These are phyloP conservation scores for Cepaea hortensis DNA, from an alignment of 2,888 invertebrate species.

Conservation along the genomic window DNA sequence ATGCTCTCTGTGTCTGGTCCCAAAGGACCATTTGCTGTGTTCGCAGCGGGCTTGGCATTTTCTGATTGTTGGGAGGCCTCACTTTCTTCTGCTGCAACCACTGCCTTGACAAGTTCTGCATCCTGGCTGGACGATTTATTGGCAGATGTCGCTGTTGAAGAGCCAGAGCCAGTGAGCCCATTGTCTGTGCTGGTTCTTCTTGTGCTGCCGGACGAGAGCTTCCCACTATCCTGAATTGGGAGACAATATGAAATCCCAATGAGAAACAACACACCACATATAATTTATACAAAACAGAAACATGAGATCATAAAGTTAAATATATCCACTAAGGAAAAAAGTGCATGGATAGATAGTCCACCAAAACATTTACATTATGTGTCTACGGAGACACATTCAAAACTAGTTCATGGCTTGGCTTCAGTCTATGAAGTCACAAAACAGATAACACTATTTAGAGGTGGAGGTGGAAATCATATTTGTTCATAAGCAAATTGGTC, in stretches of 20 bases:
- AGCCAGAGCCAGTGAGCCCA: background rate
- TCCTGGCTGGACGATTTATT: constrained; percentile 60
- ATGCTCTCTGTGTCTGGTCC: constrained; percentile 47
- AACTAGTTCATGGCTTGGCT: too few relatives aligned
- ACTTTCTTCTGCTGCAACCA: constrained; percentile 48
- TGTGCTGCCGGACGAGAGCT: constrained; percentile 44
- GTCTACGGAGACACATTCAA: too few relatives aligned
- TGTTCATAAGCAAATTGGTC: too few relatives aligned
- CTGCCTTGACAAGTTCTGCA: constrained; percentile 47
- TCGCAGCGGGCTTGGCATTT: constrained; percentile 11
- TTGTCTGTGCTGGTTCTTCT: constrained; percentile 51
- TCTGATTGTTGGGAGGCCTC: constrained; percentile 54
- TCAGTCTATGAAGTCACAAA: too few relatives aligned
- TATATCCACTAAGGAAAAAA: too few relatives aligned
- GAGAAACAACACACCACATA: too few relatives aligned
- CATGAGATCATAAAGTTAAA: too few relatives aligned
- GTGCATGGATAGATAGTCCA: too few relatives aligned
- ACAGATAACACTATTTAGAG: too few relatives aligned
- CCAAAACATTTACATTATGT: too few relatives aligned
- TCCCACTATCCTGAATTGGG: constrained; percentile 40
- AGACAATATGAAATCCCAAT: background rate
- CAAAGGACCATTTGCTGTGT: constrained; percentile 23
- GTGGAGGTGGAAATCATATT: too few relatives aligned
- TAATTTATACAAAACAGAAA: too few relatives aligned
- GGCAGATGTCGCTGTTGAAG: constrained; percentile 52